Percentiles rank a stretch among this genome's conserved stretches.
Conservation (phyloP, 2,888 invertebrate genomes). For the Apotomis betuletana region DNA sequence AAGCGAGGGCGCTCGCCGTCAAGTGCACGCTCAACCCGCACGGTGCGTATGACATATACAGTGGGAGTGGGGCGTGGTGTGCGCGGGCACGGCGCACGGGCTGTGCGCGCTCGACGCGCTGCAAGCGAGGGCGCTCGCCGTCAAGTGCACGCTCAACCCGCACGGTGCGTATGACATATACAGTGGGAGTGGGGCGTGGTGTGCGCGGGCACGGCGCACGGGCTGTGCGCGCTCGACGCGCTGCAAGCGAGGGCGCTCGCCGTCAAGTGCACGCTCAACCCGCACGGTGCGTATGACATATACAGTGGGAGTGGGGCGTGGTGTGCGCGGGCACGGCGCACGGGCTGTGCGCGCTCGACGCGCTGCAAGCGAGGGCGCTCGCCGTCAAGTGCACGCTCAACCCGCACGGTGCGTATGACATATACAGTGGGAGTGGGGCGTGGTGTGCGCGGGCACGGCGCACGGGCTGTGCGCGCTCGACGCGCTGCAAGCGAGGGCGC, state of each 20-base stretch:
- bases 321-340: background rate
- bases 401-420: background rate
- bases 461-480: background rate
- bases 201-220: slow-evolving; percentile 1
- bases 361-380: background rate
- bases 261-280: slow-evolving; percentile 1
- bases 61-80: background rate
- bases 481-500: background rate
- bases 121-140: background rate
- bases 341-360: background rate
- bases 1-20: slow-evolving; percentile 6
- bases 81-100: slow-evolving; percentile 1
- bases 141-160: slow-evolving; percentile 1
- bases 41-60: background rate
- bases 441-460: background rate
- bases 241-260: background rate
- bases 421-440: background rate
- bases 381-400: slow-evolving; percentile 1
- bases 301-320: background rate
- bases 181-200: background rate
- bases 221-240: background rate
- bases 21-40: slow-evolving; percentile 18
- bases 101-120: background rate
- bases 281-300: background rate
- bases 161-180: slow-evolving; percentile 55